phyloP scores from a whole-genome alignment of 2,113 vertebrate genomes.

The Mus musculus region DNA sequence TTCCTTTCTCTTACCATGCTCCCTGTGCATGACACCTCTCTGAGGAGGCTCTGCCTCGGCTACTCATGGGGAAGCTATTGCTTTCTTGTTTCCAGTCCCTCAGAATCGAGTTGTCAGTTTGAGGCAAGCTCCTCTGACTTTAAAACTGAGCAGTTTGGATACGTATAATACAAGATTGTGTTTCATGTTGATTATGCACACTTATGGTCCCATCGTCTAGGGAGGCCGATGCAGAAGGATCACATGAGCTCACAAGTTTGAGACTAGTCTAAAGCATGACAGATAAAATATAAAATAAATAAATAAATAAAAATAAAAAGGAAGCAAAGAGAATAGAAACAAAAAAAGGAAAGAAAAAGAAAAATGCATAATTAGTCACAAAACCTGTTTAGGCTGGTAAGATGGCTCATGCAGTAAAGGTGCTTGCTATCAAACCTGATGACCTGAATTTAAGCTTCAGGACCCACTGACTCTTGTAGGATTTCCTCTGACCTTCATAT shows the following conservation, averaged over 20 bases:
- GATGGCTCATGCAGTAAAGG: not conserved
- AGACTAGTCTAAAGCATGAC: not conserved
- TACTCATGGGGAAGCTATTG: not conserved
- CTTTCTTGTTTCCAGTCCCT: not conserved
- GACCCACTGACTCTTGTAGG: not conserved
- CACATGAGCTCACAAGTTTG: not conserved
- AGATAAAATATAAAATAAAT: not conserved
- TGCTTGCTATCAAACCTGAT: not conserved
- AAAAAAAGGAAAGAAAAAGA: not conserved
- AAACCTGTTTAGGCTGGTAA: not conserved
- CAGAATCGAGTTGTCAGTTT: not conserved
- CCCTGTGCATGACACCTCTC: no score
- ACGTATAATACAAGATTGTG: fast-evolving
- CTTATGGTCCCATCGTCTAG: not conserved
- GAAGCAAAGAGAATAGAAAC: not conserved
- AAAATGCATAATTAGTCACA: not conserved
- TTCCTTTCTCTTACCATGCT: not conserved
- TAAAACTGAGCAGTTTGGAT: not conserved
- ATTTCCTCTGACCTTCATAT: no score
- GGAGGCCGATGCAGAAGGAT: not conserved
- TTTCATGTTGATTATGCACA: no score
- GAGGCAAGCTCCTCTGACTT: no score
- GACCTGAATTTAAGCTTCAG: not conserved
- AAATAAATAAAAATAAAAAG: not conserved
- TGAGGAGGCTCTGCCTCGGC: not conserved